Evolutionary conservation across 2,113 vertebrate genomes (phyloP).

Genomic region (Myiozetetes cayanensis): DNA sequence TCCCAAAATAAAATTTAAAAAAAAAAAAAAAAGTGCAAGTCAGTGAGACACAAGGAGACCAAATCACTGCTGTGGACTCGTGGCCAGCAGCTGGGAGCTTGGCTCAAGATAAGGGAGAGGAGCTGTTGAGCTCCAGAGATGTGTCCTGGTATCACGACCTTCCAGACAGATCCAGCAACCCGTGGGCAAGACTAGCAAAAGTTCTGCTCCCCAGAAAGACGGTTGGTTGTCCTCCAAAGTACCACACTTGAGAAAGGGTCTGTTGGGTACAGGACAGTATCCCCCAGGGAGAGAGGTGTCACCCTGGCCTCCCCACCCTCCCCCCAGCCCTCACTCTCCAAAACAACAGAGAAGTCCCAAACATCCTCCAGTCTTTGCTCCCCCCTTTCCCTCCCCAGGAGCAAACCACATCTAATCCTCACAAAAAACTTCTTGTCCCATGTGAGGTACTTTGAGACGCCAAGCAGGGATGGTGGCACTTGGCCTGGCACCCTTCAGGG

Average conservation of each 20-base stretch:
- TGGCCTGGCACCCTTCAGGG: rapidly evolving
- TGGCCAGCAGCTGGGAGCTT: neutral
- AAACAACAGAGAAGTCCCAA: neutral
- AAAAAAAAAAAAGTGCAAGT: neutral
- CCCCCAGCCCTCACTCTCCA: neutral
- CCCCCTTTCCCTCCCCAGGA: neutral
- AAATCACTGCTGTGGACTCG: rapidly evolving
- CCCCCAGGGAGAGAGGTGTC: neutral
- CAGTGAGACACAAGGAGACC: neutral
- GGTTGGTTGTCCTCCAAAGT: neutral
- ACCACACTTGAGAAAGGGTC: neutral
- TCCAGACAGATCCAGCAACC: neutral
- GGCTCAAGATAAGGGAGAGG: neutral
- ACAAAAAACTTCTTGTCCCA: neutral
- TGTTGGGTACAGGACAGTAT: neutral
- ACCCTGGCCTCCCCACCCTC: neutral
- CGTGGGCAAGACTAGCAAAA: neutral
- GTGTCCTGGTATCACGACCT: neutral
- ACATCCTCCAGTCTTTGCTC: neutral
- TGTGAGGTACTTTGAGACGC: neutral
- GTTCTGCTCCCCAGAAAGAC: neutral
- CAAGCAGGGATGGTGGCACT: neutral
- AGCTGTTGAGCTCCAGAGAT: neutral
- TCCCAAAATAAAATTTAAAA: neutral
- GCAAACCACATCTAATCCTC: neutral